These are phyloP conservation scores for Apteryx owenii DNA, from an alignment of 2,113 vertebrate species.

Conservation along the genomic window DNA sequence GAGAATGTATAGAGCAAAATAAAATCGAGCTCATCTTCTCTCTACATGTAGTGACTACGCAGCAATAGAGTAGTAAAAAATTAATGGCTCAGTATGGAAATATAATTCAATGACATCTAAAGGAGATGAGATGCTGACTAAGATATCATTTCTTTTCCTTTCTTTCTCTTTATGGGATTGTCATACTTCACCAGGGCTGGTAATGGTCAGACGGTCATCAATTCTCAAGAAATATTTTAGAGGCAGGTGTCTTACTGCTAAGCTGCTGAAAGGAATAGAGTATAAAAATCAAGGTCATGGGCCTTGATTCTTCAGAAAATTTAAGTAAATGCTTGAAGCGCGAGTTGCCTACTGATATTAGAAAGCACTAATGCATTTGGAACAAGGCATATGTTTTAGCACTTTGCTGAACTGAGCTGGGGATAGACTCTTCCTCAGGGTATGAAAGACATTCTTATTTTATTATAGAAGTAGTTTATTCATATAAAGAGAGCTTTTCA, in stretches of 20 bases:
- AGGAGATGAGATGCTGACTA: neutral
- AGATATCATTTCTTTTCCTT: neutral
- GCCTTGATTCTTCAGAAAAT: neutral
- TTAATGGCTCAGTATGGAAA: neutral
- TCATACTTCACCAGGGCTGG: neutral
- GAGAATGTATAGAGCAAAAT: neutral
- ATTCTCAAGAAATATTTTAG: neutral
- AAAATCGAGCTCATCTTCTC: neutral
- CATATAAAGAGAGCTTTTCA: neutral
- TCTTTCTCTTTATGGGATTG: neutral
- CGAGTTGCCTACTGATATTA: neutral
- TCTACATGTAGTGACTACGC: neutral
- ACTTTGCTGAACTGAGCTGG: neutral
- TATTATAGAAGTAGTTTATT: neutral
- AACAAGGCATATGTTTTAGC: neutral
- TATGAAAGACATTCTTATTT: neutral
- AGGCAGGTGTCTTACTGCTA: neutral
- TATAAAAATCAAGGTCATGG: neutral
- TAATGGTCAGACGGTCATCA: neutral
- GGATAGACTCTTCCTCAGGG: neutral
- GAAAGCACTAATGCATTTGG: neutral
- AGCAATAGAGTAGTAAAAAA: neutral
- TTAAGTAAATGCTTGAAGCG: neutral
- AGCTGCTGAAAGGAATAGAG: neutral
- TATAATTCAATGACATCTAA: neutral